Percentiles rank a stretch among this genome's conserved stretches.
Conservation (phyloP, 2,113 vertebrate species). For the Lophius piscatorius region DNA sequence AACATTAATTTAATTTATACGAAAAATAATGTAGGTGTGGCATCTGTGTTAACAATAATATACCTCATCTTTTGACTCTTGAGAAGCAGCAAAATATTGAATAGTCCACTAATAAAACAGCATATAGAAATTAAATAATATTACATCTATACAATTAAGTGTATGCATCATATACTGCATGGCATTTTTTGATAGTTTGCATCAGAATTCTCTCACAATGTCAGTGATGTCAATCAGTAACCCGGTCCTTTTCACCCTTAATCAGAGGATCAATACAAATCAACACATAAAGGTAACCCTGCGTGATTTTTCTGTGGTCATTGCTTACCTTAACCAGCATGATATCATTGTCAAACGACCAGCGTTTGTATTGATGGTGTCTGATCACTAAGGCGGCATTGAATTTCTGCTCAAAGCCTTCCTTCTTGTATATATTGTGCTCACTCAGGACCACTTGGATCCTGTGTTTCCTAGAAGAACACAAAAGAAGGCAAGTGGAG, state of each 20-base stretch:
- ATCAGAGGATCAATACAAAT: not conserved
- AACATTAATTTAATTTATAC: too few relatives aligned
- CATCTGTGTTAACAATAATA: too few relatives aligned
- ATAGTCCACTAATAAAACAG: too few relatives aligned
- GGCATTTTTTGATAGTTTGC: not conserved
- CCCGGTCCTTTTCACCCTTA: not conserved
- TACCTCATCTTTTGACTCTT: too few relatives aligned
- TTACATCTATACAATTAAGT: not conserved
- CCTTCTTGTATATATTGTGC: slow-evolving; percentile 45
- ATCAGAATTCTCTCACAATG: not conserved
- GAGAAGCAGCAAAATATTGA: too few relatives aligned
- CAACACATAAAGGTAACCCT: not conserved
- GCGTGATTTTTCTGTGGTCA: too few relatives aligned
- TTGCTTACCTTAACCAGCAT: slow-evolving; percentile 79
- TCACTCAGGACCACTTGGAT: slow-evolving; percentile 76
- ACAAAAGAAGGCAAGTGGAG: not conserved
- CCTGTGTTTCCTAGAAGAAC: slow-evolving; percentile 51
- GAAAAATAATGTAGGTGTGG: too few relatives aligned
- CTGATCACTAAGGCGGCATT: slow-evolving; percentile 55
- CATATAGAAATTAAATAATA: too few relatives aligned
- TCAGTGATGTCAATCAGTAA: not conserved
- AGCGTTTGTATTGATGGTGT: slow-evolving; percentile 59
- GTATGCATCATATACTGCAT: not conserved
- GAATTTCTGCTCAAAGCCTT: slow-evolving; percentile 73
- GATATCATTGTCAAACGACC: slow-evolving; percentile 79